Percentiles rank a stretch among this genome's conserved stretches.
phyloP scores from a whole-genome alignment of 1,140 invertebrate genomes.

The Magallana gigas region DNA sequence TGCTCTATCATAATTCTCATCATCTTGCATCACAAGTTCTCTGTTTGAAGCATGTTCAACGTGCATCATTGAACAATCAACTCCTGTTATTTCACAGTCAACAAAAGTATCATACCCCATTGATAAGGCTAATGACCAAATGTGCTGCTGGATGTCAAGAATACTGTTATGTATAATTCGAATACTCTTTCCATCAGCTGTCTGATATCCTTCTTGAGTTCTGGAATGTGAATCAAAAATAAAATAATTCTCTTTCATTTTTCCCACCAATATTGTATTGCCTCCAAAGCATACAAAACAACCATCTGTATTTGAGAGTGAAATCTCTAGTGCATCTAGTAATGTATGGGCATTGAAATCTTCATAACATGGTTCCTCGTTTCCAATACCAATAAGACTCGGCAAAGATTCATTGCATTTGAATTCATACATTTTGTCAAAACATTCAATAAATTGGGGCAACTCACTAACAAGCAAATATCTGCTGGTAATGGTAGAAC shows the following conservation, averaged over 20 bases:
- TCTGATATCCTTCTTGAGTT: background rate
- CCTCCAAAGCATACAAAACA: no score
- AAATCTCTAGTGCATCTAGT: background rate
- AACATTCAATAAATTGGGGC: background rate
- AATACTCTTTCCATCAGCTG: conserved; percentile 4
- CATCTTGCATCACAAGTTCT: no score
- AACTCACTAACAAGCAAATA: conserved; percentile 15
- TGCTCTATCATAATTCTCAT: no score
- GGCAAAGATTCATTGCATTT: background rate
- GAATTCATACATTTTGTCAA: background rate
- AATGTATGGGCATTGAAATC: conserved; percentile 8
- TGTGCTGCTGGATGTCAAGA: background rate
- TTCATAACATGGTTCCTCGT: background rate
- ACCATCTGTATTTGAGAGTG: background rate
- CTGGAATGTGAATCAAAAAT: background rate
- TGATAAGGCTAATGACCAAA: background rate
- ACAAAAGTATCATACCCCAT: background rate
- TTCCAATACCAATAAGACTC: no score
- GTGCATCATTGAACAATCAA: background rate
- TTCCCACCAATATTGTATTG: background rate
- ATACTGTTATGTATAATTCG: background rate
- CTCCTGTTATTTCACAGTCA: conserved; percentile 21
- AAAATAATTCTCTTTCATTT: background rate
- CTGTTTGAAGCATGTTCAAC: background rate
- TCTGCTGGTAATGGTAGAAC: background rate